A percentile compares a stretch with the other conserved stretches of the same genome.
These are phyloP conservation scores for Laupala kohalensis DNA, from an alignment of 1,140 invertebrate genomes.

Conservation along the genomic window DNA sequence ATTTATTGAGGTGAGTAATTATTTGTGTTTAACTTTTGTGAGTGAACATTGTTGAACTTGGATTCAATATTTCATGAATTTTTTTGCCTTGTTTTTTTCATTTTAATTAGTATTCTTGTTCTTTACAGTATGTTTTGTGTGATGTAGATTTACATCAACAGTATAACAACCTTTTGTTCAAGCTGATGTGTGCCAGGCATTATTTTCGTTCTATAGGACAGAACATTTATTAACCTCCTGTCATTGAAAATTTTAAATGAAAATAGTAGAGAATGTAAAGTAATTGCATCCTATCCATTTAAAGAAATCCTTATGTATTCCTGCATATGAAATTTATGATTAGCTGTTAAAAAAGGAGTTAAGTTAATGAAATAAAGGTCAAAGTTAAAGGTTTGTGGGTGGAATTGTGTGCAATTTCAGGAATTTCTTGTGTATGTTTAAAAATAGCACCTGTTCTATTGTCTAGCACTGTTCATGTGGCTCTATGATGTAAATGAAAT, in stretches of 20 bases:
- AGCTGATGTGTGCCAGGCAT: too few species aligned
- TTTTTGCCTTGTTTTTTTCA: too few species aligned
- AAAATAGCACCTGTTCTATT: neutral
- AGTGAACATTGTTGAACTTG: neutral
- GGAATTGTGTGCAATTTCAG: neutral
- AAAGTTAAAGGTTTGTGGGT: neutral
- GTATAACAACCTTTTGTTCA: too few species aligned
- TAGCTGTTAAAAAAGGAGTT: too few species aligned
- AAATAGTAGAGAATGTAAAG: too few species aligned
- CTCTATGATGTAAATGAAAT: neutral
- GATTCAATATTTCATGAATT: neutral
- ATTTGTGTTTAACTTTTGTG: neutral
- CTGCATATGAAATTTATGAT: too few species aligned
- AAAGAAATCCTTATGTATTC: too few species aligned
- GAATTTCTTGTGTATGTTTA: neutral
- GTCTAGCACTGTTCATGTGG: neutral
- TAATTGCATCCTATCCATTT: too few species aligned
- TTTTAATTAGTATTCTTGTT: neutral
- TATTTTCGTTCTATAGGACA: too few species aligned
- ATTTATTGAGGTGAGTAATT: conserved; percentile 30
- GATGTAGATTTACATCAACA: neutral
- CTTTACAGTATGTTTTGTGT: neutral
- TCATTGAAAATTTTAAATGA: too few species aligned
- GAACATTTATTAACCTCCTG: too few species aligned
- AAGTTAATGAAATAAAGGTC: too few species aligned